Percentiles rank a stretch among this genome's conserved stretches.
These are phyloP conservation scores for Pristionchus arcanus DNA, from an alignment of 2,888 invertebrate genomes.

Conservation along the genomic window DNA sequence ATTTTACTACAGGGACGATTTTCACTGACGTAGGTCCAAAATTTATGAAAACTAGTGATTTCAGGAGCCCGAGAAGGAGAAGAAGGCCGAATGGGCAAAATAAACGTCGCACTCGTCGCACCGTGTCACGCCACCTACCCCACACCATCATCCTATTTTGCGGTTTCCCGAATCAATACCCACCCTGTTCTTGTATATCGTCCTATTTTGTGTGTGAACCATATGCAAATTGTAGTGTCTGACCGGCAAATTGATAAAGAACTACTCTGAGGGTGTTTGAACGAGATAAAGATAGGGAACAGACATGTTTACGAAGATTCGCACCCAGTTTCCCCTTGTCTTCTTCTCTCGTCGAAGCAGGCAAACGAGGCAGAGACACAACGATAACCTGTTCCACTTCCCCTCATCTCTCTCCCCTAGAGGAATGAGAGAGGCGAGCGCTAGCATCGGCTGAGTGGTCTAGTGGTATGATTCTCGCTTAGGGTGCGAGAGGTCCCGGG, in stretches of 20 bases:
- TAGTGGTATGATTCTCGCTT: conserved; percentile 79
- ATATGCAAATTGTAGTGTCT: conserved; percentile 1
- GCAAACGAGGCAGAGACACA: conserved; percentile 14
- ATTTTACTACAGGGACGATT: neutral
- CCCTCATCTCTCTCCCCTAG: neutral
- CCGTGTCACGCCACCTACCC: conserved; percentile 16
- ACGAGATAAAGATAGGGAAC: neutral
- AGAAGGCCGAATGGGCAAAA: conserved; percentile 70
- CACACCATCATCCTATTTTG: neutral
- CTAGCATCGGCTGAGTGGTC: conserved; percentile 70
- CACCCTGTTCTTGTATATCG: neutral
- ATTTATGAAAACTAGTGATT: neutral
- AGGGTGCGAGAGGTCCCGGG: conserved; percentile 79
- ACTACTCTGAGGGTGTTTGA: neutral
- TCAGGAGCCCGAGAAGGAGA: conserved; percentile 62
- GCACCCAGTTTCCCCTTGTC: neutral
- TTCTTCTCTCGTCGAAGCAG: neutral
- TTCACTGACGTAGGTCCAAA: neutral
- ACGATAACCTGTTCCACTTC: conserved; percentile 31
- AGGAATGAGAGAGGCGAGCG: neutral
- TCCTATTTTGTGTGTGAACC: neutral
- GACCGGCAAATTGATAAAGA: conserved; percentile 15
- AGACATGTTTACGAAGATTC: neutral
- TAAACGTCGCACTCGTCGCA: conserved; percentile 45
- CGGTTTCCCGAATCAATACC: neutral